Evolutionary conservation across 37 sponge, comb jelly and placozoan genomes (phyloP), one percentile per base, ranked within the genome.

Genomic region (Crambe crambe): DNA sequence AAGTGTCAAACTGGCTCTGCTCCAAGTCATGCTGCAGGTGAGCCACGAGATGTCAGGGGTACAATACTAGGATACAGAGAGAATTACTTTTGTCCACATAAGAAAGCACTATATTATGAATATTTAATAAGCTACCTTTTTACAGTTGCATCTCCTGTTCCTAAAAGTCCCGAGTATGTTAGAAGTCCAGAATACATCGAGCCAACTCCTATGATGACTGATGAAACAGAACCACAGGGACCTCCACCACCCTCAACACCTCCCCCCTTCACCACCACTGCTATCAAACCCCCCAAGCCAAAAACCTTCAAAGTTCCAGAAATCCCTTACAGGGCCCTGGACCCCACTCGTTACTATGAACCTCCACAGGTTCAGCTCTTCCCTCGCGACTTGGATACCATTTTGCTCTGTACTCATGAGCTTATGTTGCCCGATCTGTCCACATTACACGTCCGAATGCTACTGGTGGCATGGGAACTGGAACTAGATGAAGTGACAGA

Each of bases 381-480:
- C 15, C 78, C 83, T 3, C 58, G 74, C 18, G 88, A 88, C 38
- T 58, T 88, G 66, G 88, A 88, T 73, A 76, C 60, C 29, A 57
- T 89, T 27, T 23, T 89, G 62, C 56, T 89, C 71, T 92, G 92
- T 61, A 69, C 77, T 32, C 79, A 89, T 29, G 89, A 91, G 59
- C 42, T 76, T 32, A 17, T 91, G 41, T 71, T 95, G n/a, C 95
- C 95, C 20, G 89, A 91, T 56, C 59, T 58, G 18, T 3, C 85
- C 31, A 88, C 80, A 8, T 72, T 95, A 3, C 92, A 91, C 56
- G 64, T 80, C 18, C 40, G 95, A 54, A 89, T 90, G 89, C 78
- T 95, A 42, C 74, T 91, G 34, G 81, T 71, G 2, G 92, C 92
- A 25, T 95, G 95, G 95, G 95, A 95, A 64, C 72, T 54, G 25